These are phyloP conservation scores for Cydia splendana DNA, from an alignment of 1,140 invertebrate species.

Conservation along the genomic window DNA sequence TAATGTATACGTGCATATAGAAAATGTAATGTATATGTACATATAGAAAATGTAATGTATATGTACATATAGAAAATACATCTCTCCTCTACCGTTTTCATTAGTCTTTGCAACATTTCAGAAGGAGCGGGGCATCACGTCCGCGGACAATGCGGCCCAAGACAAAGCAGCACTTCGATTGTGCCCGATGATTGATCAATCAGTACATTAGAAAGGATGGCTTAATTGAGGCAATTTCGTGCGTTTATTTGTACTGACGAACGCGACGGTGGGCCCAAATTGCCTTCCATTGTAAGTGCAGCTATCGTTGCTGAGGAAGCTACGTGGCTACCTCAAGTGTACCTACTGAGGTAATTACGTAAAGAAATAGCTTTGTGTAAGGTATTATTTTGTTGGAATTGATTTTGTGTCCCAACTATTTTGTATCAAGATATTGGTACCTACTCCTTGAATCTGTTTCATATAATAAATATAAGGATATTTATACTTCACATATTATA, in stretches of 20 bases:
- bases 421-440: not conserved
- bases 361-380: conserved; percentile 5
- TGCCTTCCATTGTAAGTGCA: conserved; percentile 37
- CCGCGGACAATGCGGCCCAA: conserved; percentile 59
- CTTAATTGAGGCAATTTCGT: conserved; percentile 70
- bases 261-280: conserved; percentile 42
- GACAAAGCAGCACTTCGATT: conserved; percentile 63
- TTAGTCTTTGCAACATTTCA: conserved; percentile 21
- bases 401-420: not conserved
- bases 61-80: not conserved
- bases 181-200: conserved; percentile 75
- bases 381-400: not conserved
- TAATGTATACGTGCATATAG: too few relatives aligned
- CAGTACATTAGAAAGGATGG: conserved; percentile 68
- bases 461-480: too few relatives aligned
- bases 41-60: too few relatives aligned
- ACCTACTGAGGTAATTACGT: conserved; percentile 15
- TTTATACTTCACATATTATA: too few relatives aligned
- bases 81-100: not conserved
- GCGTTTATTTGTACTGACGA: conserved; percentile 67
- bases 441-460: not conserved
- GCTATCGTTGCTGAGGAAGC: conserved; percentile 30
- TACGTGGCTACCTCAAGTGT: conserved; percentile 30
- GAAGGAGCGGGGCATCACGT: conserved; percentile 54
- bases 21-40: too few relatives aligned